Evolutionary conservation across 2,888 invertebrate genomes (phyloP), one percentile per base, ranked within the genome.

Genomic region (Xestia rhomboidea): DNA sequence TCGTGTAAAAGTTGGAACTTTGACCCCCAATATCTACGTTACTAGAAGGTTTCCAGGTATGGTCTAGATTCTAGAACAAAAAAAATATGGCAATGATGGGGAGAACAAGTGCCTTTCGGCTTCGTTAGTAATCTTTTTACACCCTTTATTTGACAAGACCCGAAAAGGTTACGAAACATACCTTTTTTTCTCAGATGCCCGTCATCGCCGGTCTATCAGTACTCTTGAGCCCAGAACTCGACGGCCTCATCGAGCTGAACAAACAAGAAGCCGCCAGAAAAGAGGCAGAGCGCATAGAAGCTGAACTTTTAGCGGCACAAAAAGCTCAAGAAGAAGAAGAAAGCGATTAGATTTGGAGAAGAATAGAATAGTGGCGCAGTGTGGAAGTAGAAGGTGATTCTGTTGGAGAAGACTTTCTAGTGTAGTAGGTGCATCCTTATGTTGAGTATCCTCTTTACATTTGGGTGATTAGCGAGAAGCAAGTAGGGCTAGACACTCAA

Each of bases 171-270:
- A 34, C 34, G 6, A 34, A 34, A 5, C 34, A 5, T 34, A 34
- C 4, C 6, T 34, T 5, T 34, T 76, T 27, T 21, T 63, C 51
- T 0, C 68, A 95, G 96, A 95, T 96, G 21, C 93, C 95, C 5
- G 87, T 90, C 13, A 88, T 92, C 21, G 94, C 94, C 0, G 96
- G 95, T 3, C 84, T 96, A 0, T 90, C 96, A 2, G 95, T 96
- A 0, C 90, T 96, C 0, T 86, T 96, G 30, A 96, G 96, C 73
- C 95, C 96, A 0, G 96, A 96, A 75, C 87, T 96, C 7, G 96
- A 96, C 79, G 93, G 89, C 15, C 90, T 96, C n/a, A 96, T 96
- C 60, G 95, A 96, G 24, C 80, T 92, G 30, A 94, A 94, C 63
- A 49, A 95, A n/a, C 90, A 91, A 57, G 96, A 83, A 49, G 76